Base-by-base conservation (phyloP, 1,140 invertebrate genomes). In the Battus philenor region DNA sequence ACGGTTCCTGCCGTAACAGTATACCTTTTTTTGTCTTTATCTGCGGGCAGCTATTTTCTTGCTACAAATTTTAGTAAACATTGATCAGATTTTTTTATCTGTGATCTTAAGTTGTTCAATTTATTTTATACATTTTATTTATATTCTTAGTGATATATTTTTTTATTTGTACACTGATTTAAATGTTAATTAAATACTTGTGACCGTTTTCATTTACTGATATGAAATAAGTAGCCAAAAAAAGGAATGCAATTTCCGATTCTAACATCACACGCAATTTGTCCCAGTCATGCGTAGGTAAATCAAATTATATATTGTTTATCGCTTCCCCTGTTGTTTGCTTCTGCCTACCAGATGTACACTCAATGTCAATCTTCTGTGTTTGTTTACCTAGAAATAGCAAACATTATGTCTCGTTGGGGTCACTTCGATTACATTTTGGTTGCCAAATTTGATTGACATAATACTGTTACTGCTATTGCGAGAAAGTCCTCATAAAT, bases 301-400 rank as follows among this genome's bases (percentile, higher is more conserved):
- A 81, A 84, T 84, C 63, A 63, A 84, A 81, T 84, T 81, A 69
- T 43, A 69, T 59, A 77, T 72, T 81, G 77, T 81, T 79, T 83
- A 81, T 71, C 66, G 63, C 68, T 79, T 70, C 67, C 75, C 76
- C 64, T 47, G 71, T 76, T 78, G 76, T 81, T 81, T 74, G 72
- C 70, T 72, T 69, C 69, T 67, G 45, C 50, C 55, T 64, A 74
- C 74, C 80, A 84, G 77, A 81, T 84, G 80, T 80, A 83, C 79
- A 73, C 68, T 83, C 64, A 44, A 71, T 62, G 77, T 84, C 77
- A 81, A 80, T 81, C 77, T 81, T 65, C 53, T 44, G 46, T 76
- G 68, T 80, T 75, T 84, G 72, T 81, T 84, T 84, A 80, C 75
- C 57, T 69, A 76, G 73, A 77, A 76, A 76, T 67, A 83, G 67